Evolutionary conservation across 1,140 invertebrate species (phyloP).

Genomic region (Drosophila varians): DNA sequence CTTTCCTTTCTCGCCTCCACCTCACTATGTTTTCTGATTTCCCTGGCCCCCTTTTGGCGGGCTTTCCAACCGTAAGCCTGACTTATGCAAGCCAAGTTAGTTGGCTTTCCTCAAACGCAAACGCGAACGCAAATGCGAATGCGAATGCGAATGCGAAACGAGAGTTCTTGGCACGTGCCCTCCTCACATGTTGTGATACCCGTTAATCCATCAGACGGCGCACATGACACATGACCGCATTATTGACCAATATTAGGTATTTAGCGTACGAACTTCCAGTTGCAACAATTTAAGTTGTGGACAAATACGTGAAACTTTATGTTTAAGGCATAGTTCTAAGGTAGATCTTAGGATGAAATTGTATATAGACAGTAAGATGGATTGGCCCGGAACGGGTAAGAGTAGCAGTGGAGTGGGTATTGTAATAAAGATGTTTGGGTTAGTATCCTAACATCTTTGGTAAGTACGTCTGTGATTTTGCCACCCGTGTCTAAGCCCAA

Average conservation of each 20-base stretch:
- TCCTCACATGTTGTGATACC: constrained; percentile 16
- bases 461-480: neutral
- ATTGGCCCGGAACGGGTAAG: no score
- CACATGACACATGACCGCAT: neutral
- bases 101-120: neutral
- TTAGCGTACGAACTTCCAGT: neutral
- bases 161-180: constrained; percentile 34
- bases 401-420: no score
- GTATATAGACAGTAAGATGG: no score
- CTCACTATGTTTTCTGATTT: neutral
- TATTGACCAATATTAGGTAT: constrained; percentile 2
- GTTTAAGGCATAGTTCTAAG: no score
- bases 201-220: constrained; percentile 29
- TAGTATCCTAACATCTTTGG: neutral
- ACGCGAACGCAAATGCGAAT: no score
- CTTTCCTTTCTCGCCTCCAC: constrained; percentile 21
- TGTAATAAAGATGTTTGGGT: neutral
- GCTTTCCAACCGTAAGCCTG: neutral
- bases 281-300: neutral
- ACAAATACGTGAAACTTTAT: no score
- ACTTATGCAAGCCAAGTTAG: constrained; percentile 34
- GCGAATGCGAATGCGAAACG: no score
- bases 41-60: neutral
- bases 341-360: no score
- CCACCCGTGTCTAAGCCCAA: neutral